Evolutionary conservation across 1,140 invertebrate species (phyloP).

Genomic region (Micrasema longulum): DNA sequence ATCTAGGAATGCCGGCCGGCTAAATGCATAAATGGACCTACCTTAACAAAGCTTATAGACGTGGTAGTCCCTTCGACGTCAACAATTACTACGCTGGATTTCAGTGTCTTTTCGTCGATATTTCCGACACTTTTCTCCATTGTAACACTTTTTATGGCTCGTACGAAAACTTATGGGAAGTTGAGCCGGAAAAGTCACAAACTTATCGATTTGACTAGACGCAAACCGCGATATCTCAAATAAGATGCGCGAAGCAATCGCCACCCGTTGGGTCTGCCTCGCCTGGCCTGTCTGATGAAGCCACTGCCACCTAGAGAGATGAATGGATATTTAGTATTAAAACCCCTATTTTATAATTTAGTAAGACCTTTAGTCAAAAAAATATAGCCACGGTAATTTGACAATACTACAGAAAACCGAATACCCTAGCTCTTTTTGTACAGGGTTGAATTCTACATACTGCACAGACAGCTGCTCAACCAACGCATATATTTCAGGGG

Average conservation of each 20-base stretch:
- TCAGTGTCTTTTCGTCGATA: constrained; percentile 38
- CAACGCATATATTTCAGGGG: constrained; percentile 16
- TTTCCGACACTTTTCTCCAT: constrained; percentile 36
- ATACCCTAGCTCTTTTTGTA: neutral
- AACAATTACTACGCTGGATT: constrained; percentile 42
- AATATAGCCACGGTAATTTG: neutral
- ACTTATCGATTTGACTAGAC: constrained; percentile 32
- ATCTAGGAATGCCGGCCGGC: constrained; percentile 38
- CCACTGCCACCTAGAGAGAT: constrained; percentile 40
- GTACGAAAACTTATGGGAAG: constrained; percentile 29
- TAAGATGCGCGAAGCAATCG: constrained; percentile 31
- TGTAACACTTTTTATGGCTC: constrained; percentile 20
- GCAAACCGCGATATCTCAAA: constrained; percentile 27
- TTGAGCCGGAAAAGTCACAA: constrained; percentile 26
- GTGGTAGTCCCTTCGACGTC: constrained; percentile 51
- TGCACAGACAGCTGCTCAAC: constrained; percentile 6
- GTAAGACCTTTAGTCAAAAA: neutral
- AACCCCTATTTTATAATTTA: neutral
- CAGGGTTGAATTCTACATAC: neutral
- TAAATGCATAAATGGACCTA: constrained; percentile 32
- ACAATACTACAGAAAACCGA: neutral
- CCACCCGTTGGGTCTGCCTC: constrained; percentile 33
- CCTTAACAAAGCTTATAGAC: constrained; percentile 52
- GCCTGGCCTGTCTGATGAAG: constrained; percentile 38
- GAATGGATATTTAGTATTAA: neutral